Conservation (phyloP, 2,888 invertebrate species). For the Euspilapteryx auroguttella region DNA sequence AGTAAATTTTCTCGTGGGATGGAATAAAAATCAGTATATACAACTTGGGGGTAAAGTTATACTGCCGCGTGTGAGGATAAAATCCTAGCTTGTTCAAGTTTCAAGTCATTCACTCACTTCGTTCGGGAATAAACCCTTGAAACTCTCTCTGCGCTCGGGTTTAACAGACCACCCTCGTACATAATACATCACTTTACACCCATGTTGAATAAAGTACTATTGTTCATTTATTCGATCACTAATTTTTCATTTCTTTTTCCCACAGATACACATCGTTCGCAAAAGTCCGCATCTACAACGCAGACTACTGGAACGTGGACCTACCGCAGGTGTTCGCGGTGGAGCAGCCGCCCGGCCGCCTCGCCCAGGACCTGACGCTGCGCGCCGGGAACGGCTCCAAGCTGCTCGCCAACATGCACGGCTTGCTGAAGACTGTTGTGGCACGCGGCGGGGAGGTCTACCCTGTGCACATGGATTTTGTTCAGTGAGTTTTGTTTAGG, state of each 20-base stretch:
- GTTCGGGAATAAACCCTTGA: too few relatives aligned
- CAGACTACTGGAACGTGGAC: conserved; percentile 39
- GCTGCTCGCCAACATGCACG: conserved; percentile 68
- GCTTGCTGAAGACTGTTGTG: conserved; percentile 72
- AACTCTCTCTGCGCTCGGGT: too few relatives aligned
- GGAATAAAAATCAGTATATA: too few relatives aligned
- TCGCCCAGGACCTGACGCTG: conserved; percentile 29
- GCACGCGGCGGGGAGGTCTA: conserved; percentile 22
- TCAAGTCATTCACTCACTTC: too few relatives aligned
- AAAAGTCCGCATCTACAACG: conserved; percentile 56
- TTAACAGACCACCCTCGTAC: too few relatives aligned
- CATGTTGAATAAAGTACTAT: too few relatives aligned
- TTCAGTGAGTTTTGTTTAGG: conserved; percentile 68
- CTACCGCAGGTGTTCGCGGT: conserved; percentile 45
- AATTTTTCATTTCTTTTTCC: neutral
- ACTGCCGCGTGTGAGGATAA: too few relatives aligned
- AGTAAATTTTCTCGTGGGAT: too few relatives aligned
- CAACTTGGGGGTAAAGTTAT: too few relatives aligned
- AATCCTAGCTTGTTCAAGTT: too few relatives aligned
- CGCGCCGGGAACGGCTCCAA: conserved; percentile 29
- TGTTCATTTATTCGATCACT: too few relatives aligned
- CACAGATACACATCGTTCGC: conserved; percentile 53
- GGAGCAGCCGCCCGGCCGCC: conserved; percentile 25
- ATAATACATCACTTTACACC: too few relatives aligned
- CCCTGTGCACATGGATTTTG: conserved; percentile 76